Conservation (phyloP, 2,797 vertebrate genomes). For the Sebastes dallii region DNA sequence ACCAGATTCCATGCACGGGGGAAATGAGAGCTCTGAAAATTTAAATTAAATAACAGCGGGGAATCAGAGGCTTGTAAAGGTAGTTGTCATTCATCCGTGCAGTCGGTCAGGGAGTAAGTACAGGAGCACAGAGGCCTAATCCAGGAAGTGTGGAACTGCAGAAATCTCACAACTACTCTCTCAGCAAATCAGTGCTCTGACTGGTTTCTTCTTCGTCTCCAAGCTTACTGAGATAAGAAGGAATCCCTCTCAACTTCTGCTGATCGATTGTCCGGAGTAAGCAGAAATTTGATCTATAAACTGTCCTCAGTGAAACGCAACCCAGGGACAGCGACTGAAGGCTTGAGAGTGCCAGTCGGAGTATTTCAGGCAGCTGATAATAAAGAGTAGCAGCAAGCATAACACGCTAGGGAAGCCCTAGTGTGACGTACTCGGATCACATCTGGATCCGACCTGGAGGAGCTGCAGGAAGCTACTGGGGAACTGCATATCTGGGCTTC, state of each 20-base stretch:
- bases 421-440: neutral
- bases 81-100: constrained; percentile 30
- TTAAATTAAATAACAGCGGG: constrained; percentile 4
- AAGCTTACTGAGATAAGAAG: constrained; percentile 29
- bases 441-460: neutral
- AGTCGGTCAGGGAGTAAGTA: constrained; percentile 15
- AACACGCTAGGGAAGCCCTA: neutral
- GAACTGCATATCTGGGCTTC: neutral
- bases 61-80: constrained; percentile 1
- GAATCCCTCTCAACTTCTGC: constrained; percentile 20
- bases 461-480: neutral
- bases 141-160: constrained; percentile 10
- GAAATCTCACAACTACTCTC: constrained; percentile 37
- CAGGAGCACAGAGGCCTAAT: constrained; percentile 19
- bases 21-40: constrained; percentile 18
- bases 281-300: constrained; percentile 36
- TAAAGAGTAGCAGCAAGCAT: neutral
- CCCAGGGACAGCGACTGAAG: neutral
- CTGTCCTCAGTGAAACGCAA: constrained; percentile 16
- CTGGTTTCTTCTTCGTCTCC: constrained; percentile 19
- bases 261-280: constrained; percentile 31
- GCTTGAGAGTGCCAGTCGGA: neutral
- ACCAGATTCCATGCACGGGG: neutral
- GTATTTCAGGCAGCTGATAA: neutral
- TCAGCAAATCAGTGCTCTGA: constrained; percentile 35